Conservation (phyloP, 2,797 vertebrate genomes). For the Pseudocheirus occidentalis region DNA sequence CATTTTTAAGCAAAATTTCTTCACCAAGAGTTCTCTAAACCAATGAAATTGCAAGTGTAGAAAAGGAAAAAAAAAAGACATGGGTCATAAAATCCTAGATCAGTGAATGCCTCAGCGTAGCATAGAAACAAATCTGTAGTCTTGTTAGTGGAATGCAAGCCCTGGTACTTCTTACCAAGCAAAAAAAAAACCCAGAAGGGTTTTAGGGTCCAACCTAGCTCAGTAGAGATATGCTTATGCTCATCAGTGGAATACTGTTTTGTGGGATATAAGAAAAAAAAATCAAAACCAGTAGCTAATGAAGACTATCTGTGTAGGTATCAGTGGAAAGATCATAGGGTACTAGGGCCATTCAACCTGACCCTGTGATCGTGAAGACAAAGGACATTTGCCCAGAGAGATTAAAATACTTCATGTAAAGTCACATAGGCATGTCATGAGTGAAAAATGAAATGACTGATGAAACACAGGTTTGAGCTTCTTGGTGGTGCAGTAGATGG, state of each 20-base stretch:
- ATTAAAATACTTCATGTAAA: not conserved
- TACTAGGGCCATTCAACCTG: not conserved
- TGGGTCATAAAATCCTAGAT: not conserved
- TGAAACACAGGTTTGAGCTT: not conserved
- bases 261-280: not conserved
- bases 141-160: not conserved
- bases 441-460: not conserved
- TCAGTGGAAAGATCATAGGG: not conserved
- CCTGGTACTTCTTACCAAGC: not conserved
- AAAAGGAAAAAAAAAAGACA: not conserved
- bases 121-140: not conserved
- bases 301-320: not conserved
- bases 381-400: not conserved
- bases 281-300: not conserved
- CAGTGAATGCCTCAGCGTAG: not conserved
- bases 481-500: not conserved
- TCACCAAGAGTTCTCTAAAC: not conserved
- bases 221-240: not conserved
- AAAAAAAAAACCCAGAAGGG: not conserved
- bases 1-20: not conserved
- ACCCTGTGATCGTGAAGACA: not conserved
- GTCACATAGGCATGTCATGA: not conserved
- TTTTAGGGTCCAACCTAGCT: not conserved
- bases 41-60: not conserved
- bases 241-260: not conserved